phyloP scores from a whole-genome alignment of 2,113 vertebrate species.

The Erinaceus europaeus region DNA sequence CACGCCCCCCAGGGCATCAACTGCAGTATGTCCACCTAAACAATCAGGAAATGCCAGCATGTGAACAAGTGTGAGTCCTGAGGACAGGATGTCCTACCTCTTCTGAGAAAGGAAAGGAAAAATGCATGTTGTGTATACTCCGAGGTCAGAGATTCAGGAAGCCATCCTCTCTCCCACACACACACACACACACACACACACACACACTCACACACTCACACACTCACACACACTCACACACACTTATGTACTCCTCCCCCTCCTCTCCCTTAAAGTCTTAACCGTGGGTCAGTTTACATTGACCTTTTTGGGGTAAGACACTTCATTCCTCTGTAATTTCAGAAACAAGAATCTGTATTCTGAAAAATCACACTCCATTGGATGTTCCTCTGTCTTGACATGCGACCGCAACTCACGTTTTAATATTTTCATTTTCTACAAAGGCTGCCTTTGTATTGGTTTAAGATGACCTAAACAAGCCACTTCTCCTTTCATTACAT shows the following conservation, averaged over 20 bases:
- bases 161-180: neutral
- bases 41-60: neutral
- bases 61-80: neutral
- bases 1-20: neutral
- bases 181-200: neutral
- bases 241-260: neutral
- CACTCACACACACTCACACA: neutral
- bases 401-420: constrained; percentile 67
- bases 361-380: constrained; percentile 71
- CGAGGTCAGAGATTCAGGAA: neutral
- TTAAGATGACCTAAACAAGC: constrained; percentile 67
- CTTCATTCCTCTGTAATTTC: constrained; percentile 45
- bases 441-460: constrained; percentile 73
- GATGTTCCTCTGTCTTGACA: constrained; percentile 71
- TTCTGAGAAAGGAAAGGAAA: neutral
- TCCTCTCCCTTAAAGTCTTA: constrained; percentile 23
- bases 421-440: constrained; percentile 75
- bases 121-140: neutral
- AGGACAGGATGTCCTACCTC: neutral
- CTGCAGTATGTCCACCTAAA: neutral
- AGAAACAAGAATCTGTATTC: constrained; percentile 70
- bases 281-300: neutral
- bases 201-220: neutral
- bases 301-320: constrained; percentile 47
- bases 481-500: constrained; percentile 80